These are phyloP conservation scores for Protobothrops mucrosquamatus DNA, from an alignment of 2,113 vertebrate species.

Conservation along the genomic window DNA sequence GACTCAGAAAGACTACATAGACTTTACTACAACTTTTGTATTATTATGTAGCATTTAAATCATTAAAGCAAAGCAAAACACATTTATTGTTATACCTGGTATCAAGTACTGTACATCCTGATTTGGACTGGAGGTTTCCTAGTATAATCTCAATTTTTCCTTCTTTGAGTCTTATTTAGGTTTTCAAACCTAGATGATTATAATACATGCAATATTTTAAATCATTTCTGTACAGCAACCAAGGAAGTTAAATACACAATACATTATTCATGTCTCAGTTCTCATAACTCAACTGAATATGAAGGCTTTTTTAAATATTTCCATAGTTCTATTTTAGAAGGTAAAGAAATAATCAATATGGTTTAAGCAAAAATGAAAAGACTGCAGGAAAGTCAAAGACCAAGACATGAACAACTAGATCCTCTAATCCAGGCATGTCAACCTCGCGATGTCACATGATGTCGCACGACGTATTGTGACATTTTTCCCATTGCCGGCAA, in stretches of 20 bases:
- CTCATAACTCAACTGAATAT: slow-evolving; percentile 25
- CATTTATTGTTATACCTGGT: neutral
- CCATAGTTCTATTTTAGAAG: neutral
- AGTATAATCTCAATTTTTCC: neutral
- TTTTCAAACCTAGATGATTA: neutral
- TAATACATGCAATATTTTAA: neutral
- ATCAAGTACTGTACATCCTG: neutral
- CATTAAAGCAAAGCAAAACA: neutral
- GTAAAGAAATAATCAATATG: neutral
- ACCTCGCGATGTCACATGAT: no score
- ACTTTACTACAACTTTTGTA: neutral
- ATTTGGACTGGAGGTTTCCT: neutral
- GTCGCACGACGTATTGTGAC: no score
- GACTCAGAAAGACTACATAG: neutral
- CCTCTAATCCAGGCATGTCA: neutral
- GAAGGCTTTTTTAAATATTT: slow-evolving; percentile 8
- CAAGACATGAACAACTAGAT: neutral
- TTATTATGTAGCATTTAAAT: neutral
- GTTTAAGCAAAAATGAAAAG: neutral
- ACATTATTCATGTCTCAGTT: slow-evolving; percentile 20
- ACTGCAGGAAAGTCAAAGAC: neutral
- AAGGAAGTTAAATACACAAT: slow-evolving; percentile 43
- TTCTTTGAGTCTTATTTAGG: neutral
- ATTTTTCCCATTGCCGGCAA: no score
- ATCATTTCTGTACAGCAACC: neutral